Evolutionary conservation across 30 jellyfish, hydroid and myxozoan species (phyloP), one percentile per base, ranked within the genome.

Genomic region (Pseudorhiza aurosa): DNA sequence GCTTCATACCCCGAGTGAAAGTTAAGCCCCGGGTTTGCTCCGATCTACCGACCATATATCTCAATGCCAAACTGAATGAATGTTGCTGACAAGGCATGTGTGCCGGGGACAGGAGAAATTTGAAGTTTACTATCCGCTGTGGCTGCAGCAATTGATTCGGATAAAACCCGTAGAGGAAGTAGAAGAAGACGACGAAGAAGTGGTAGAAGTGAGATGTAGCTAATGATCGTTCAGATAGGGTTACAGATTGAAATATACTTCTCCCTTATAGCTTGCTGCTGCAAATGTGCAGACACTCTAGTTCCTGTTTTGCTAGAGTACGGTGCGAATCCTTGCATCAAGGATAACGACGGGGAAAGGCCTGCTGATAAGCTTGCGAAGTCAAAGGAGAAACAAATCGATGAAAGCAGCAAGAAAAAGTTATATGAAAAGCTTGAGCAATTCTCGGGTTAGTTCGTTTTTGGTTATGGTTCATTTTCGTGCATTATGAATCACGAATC

Each of bases 241-340:
- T 64, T 27, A 8, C 59, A 12, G 33, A 64, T 4, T 27, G 8
- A 8, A 6, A 37, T 33, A 0, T 30, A 14, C 4, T 39, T 46
- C n/a, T 47, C 65, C 36, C 36, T 42, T 64, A 7, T 33, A 81
- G 92, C 85, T 0, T 49, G 76, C 60, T 36, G 44, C 0, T 10
- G 56, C 35, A 45, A 39, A 14, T 22, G 26, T 4, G 85, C 76
- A 36, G 92, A 50, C 1, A 29, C 44, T 0, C 40, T 81, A 27
- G 77, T 53, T 9, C 79, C 58, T 8, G 2, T 57, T 0, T 51
- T 81, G 25, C 67, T 81, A 14, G 92, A 81, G 43, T 81, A 17
- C 35, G 92, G 92, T 1, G 92, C 92, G 12, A 70, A 42, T 18
- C 85, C 85, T 4, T 29, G 53, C 47, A 29, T 81, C 1, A 36